Evolutionary conservation across 1,140 invertebrate genomes (phyloP).

Genomic region (Drosophila lacteicornis): DNA sequence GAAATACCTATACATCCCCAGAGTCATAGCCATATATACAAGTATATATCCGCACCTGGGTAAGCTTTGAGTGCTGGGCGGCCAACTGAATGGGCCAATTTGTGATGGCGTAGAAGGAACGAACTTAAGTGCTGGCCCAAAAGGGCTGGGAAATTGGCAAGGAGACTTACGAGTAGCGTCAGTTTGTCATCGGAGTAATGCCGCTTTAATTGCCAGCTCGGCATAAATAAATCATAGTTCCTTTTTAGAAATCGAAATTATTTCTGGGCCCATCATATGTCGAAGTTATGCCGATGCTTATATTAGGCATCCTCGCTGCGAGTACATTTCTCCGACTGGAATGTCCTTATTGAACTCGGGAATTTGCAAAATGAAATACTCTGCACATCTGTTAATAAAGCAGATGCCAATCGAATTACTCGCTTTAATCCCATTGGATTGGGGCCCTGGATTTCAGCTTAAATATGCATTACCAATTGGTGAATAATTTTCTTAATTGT

Average conservation of each 20-base stretch:
- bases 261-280: no score
- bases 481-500: constrained; percentile 44
- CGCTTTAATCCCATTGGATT: constrained; percentile 18
- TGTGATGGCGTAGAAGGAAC: constrained; percentile 18
- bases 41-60: constrained; percentile 29
- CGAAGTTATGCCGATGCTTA: no score
- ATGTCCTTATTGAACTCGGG: constrained; percentile 10
- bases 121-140: constrained; percentile 26
- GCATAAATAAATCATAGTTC: not conserved
- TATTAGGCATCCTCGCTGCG: no score
- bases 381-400: constrained; percentile 28
- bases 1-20: constrained; percentile 1
- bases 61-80: constrained; percentile 43
- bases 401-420: constrained; percentile 41
- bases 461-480: constrained; percentile 29
- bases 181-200: constrained; percentile 33
- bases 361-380: constrained; percentile 9
- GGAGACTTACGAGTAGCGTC: constrained; percentile 13
- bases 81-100: constrained; percentile 31
- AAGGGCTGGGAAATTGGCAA: constrained; percentile 13
- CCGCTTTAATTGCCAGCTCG: constrained; percentile 10
- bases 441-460: constrained; percentile 22
- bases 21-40: constrained; percentile 6
- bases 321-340: not conserved
- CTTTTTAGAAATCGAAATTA: no score